Evolutionary conservation across 2,888 invertebrate species (phyloP).

Genomic region (Dasypogon diadema): DNA sequence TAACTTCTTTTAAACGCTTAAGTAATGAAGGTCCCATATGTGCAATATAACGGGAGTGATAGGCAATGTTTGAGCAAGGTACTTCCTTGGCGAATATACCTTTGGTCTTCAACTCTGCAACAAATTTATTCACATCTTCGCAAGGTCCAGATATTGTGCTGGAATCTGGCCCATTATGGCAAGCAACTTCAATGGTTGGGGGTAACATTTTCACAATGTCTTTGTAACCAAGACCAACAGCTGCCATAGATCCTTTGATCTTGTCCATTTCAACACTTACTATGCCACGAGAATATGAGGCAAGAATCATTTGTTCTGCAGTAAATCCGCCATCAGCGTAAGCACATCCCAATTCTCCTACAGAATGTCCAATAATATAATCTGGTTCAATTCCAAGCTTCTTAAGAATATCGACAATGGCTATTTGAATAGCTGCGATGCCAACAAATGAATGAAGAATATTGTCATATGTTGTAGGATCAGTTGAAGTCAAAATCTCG

Average conservation of each 20-base stretch:
- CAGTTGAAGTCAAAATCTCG: conserved; percentile 74
- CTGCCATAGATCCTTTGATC: conserved; percentile 88
- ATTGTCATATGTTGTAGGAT: conserved; percentile 74
- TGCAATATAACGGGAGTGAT: conserved; percentile 87
- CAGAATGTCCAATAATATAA: conserved; percentile 88
- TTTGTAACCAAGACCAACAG: conserved; percentile 77
- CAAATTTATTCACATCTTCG: conserved; percentile 76
- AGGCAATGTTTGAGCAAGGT: conserved; percentile 88
- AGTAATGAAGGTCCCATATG: conserved; percentile 76
- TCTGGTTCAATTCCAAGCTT: conserved; percentile 76
- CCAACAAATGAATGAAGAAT: conserved; percentile 80
- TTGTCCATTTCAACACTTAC: conserved; percentile 79
- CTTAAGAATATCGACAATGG: conserved; percentile 74
- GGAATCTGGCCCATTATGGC: conserved; percentile 87
- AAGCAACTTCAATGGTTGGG: conserved; percentile 84
- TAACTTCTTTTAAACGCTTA: conserved; percentile 74
- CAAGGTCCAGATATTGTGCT: conserved; percentile 92
- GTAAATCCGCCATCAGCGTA: conserved; percentile 95
- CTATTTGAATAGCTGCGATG: conserved; percentile 78
- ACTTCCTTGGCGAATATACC: conserved; percentile 87
- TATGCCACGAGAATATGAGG: conserved; percentile 85
- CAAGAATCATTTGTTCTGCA: conserved; percentile 85
- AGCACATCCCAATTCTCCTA: conserved; percentile 94
- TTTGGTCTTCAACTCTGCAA: conserved; percentile 75
- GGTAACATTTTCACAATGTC: conserved; percentile 75